Conservation (phyloP, 2,888 invertebrate species). For the Eudasyphora cyanicolor region DNA sequence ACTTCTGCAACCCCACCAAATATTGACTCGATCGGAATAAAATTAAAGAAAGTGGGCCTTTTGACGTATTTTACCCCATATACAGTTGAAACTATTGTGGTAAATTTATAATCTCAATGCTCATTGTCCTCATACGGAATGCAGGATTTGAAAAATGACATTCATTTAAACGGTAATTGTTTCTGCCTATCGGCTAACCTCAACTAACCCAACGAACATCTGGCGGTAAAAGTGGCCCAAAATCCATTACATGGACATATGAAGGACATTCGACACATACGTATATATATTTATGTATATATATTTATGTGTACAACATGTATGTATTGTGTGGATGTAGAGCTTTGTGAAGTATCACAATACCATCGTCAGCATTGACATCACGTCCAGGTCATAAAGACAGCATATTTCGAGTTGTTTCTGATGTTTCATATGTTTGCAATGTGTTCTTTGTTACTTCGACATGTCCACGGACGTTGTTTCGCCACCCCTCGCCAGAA, state of each 20-base stretch:
- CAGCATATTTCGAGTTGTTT: slow-evolving; percentile 4
- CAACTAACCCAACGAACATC: neutral
- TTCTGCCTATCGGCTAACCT: slow-evolving; percentile 8
- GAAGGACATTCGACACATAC: neutral
- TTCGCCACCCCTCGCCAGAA: neutral
- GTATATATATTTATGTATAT: neutral
- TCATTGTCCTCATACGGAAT: neutral
- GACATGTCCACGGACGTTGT: neutral
- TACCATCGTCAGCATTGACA: slow-evolving; percentile 9
- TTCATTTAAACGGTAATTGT: slow-evolving; percentile 17
- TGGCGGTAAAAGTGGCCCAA: neutral
- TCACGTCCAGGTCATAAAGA: slow-evolving; percentile 9
- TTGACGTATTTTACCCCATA: no score
- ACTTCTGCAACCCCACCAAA: no score
- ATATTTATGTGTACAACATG: neutral
- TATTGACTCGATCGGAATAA: no score
- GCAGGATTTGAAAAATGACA: neutral
- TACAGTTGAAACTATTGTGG: neutral
- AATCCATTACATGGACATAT: neutral
- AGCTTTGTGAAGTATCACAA: neutral
- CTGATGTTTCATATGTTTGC: neutral
- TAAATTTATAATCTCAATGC: neutral
- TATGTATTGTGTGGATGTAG: neutral
- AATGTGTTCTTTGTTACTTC: neutral
- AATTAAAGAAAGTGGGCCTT: no score